Conservation (phyloP, 2,113 vertebrate genomes). For the Arenaria interpres region DNA sequence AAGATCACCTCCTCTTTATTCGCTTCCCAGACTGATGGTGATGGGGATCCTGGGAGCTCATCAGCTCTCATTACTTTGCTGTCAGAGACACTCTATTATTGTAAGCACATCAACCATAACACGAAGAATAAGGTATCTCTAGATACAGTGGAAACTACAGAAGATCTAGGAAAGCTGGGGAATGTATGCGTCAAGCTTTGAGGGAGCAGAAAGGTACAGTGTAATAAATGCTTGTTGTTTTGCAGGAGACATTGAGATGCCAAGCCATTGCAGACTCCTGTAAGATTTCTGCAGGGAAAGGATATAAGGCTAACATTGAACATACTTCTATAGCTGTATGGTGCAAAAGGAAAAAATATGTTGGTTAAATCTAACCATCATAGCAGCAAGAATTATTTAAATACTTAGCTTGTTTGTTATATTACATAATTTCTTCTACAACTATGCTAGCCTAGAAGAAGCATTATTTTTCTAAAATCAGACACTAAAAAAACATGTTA, state of each 20-base stretch:
- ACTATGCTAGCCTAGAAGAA: not conserved
- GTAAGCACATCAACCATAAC: not conserved
- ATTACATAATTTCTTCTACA: not conserved
- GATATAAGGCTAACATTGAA: not conserved
- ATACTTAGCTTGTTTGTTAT: not conserved
- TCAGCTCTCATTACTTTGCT: not conserved
- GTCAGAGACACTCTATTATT: not conserved
- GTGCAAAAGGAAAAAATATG: not conserved
- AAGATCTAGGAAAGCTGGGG: not conserved
- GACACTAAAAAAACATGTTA: not conserved
- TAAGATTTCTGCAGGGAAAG: not conserved
- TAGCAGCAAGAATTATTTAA: not conserved
- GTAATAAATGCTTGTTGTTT: not conserved
- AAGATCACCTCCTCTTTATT: not conserved
- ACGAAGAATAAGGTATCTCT: not conserved
- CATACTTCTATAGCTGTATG: not conserved
- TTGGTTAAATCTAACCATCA: not conserved
- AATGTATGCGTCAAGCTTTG: not conserved
- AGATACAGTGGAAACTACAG: not conserved
- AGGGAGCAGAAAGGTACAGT: not conserved
- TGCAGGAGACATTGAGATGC: not conserved
- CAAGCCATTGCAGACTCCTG: not conserved
- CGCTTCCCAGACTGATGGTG: not conserved
- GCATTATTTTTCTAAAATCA: not conserved
- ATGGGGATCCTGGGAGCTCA: not conserved